These are phyloP conservation scores for Epizoanthus scotinus DNA, from an alignment of 92 coral and sea anemone genomes.

Conservation along the genomic window DNA sequence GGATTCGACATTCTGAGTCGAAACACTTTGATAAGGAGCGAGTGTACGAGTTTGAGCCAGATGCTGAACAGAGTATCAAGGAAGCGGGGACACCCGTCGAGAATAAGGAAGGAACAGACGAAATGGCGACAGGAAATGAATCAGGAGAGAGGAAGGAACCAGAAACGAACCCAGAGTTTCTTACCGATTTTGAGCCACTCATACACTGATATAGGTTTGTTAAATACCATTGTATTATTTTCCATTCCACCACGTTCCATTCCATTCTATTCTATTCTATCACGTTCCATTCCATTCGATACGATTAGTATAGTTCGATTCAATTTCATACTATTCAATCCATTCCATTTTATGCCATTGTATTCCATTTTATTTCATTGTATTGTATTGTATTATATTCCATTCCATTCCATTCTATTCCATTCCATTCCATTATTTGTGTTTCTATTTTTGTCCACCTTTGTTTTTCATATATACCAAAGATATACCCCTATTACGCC, in stretches of 20 bases:
- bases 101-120: neutral
- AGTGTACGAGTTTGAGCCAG: conserved; percentile 13
- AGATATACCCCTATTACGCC: no score
- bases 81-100: neutral
- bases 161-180: neutral
- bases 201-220: neutral
- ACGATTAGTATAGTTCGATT: no score
- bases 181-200: neutral
- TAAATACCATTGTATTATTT: neutral
- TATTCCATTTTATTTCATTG: no score
- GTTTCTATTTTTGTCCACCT: no score
- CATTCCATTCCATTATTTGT: no score
- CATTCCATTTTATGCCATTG: no score
- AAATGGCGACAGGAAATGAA: neutral
- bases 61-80: neutral
- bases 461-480: no score
- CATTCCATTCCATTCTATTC: no score
- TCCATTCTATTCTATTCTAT: conserved; percentile 1
- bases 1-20: conserved; percentile 12
- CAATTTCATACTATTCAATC: no score
- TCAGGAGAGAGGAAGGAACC: neutral
- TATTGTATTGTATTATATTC: no score
- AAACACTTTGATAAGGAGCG: conserved; percentile 7
- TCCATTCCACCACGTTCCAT: neutral
- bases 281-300: no score